Evolutionary conservation across 1,140 invertebrate species (phyloP).

Genomic region (Lepidurus packardi): DNA sequence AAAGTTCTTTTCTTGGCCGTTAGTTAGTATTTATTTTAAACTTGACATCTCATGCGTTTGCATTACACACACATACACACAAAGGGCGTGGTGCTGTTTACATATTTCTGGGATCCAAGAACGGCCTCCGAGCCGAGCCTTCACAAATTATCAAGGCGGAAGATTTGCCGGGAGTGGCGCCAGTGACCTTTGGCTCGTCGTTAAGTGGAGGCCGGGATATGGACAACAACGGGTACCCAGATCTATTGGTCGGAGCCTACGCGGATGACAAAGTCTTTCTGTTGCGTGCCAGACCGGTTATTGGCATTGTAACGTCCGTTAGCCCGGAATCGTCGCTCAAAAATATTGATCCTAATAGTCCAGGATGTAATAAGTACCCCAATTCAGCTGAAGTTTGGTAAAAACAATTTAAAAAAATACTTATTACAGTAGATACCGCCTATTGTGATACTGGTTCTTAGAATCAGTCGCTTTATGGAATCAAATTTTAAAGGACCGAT

Average conservation of each 20-base stretch:
- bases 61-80: constrained; percentile 37
- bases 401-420: constrained; percentile 35
- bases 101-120: constrained; percentile 72
- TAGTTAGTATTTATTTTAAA: neutral
- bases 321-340: constrained; percentile 57
- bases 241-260: constrained; percentile 82
- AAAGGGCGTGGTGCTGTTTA: constrained; percentile 64
- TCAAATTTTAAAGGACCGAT: too few species aligned
- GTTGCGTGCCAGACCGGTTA: constrained; percentile 73
- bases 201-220: constrained; percentile 82
- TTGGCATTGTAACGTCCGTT: constrained; percentile 64
- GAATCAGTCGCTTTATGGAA: too few species aligned
- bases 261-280: constrained; percentile 67
- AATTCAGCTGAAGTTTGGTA: constrained; percentile 66
- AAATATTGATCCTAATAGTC: constrained; percentile 72
- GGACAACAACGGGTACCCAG: constrained; percentile 86
- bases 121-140: constrained; percentile 64
- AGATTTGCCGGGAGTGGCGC: constrained; percentile 46
- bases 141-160: constrained; percentile 61
- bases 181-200: constrained; percentile 81
- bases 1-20: constrained; percentile 33
- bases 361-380: constrained; percentile 61
- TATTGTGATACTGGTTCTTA: too few species aligned
- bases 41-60: neutral
- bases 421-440: too few species aligned